Evolutionary conservation across 2,797 vertebrate genomes (phyloP).

Genomic region (Perodicticus potto): DNA sequence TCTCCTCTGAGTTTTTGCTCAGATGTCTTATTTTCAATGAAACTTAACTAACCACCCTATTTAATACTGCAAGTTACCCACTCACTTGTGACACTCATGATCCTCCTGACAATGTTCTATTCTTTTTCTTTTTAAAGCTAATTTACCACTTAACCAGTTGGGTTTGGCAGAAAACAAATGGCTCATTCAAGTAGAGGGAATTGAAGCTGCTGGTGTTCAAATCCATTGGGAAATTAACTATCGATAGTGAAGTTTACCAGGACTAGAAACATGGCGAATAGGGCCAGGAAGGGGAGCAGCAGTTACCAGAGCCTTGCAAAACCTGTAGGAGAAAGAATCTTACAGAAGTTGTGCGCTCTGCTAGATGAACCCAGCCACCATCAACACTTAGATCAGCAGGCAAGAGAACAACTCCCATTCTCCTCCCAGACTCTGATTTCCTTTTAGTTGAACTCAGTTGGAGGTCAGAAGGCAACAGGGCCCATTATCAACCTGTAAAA

Average conservation of each 20-base stretch:
- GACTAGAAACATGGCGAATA: background rate
- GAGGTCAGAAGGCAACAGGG: background rate
- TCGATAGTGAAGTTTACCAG: background rate
- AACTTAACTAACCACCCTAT: background rate
- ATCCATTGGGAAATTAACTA: background rate
- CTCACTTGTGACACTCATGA: background rate
- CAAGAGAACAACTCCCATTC: background rate
- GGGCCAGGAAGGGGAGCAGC: background rate
- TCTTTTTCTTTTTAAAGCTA: background rate
- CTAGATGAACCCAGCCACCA: background rate
- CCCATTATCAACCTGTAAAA: background rate
- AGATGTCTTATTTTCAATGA: constrained; percentile 31
- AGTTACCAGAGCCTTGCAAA: background rate
- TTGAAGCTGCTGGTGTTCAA: background rate
- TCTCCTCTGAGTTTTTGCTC: background rate
- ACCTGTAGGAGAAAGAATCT: background rate
- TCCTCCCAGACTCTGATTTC: background rate
- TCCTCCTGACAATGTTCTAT: background rate
- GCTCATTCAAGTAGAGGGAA: background rate
- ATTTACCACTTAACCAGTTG: background rate
- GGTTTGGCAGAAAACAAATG: background rate
- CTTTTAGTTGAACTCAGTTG: background rate
- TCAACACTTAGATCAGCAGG: background rate
- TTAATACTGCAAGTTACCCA: background rate
- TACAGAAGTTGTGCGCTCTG: background rate